Evolutionary conservation across 2,888 invertebrate species (phyloP).

Genomic region (Erebia palarica): DNA sequence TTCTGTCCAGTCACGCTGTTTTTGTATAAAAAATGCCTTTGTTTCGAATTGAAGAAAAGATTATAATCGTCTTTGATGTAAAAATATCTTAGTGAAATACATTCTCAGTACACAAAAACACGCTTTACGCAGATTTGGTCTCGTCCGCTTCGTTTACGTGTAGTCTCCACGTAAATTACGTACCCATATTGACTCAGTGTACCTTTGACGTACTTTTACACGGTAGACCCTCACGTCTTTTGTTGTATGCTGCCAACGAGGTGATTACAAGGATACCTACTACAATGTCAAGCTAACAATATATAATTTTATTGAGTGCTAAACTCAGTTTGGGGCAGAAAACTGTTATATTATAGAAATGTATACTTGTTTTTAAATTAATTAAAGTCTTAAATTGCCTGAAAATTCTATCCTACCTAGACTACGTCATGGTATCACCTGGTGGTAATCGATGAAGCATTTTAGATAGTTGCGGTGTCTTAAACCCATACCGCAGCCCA

Average conservation of each 20-base stretch:
- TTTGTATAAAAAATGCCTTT: too few species aligned
- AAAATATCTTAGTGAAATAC: background rate
- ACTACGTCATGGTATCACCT: too few species aligned
- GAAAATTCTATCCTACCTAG: too few species aligned
- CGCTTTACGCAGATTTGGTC: background rate
- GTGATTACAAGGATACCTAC: slow-evolving; percentile 45
- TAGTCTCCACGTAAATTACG: slow-evolving; percentile 2
- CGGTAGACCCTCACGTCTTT: slow-evolving; percentile 60
- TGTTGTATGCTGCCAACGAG: slow-evolving; percentile 56
- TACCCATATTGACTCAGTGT: slow-evolving; percentile 13
- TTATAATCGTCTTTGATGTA: background rate
- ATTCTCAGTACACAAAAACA: background rate
- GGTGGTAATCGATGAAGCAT: too few species aligned
- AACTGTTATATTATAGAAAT: too few species aligned
- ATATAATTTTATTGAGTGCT: slow-evolving; percentile 2
- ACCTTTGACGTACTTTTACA: slow-evolving; percentile 13
- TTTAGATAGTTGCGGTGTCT: too few species aligned
- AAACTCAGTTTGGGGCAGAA: background rate
- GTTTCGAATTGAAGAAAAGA: background rate
- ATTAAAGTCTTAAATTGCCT: too few species aligned
- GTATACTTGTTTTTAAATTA: too few species aligned
- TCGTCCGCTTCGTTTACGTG: background rate
- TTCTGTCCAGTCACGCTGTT: too few species aligned
- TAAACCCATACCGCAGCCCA: too few species aligned
- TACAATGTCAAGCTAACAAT: slow-evolving; percentile 12